These are phyloP conservation scores for Hepsetus odoe DNA, from an alignment of 2,113 vertebrate species.

Conservation along the genomic window DNA sequence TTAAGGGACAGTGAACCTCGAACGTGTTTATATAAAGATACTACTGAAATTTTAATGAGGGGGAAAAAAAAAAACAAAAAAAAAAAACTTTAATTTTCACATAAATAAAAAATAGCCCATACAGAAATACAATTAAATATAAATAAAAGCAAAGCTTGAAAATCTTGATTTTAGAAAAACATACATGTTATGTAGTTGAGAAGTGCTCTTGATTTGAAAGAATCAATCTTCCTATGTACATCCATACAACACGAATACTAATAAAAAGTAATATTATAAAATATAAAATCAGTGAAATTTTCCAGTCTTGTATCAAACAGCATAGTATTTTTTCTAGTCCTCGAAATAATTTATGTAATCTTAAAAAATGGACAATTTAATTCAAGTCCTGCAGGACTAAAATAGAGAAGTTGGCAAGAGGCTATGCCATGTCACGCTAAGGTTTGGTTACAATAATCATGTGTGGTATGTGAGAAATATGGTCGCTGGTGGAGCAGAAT, in stretches of 20 bases:
- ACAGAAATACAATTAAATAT: background rate
- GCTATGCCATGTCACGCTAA: background rate
- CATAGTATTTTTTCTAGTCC: background rate
- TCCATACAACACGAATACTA: background rate
- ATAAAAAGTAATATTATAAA: conserved; percentile 23
- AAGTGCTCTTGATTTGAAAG: background rate
- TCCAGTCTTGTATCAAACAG: conserved; percentile 29
- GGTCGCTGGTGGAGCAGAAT: background rate
- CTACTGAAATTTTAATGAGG: background rate
- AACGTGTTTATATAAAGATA: background rate
- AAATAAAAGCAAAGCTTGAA: conserved; percentile 22
- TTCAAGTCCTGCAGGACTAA: background rate
- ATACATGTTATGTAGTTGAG: conserved; percentile 1
- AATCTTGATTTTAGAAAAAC: conserved; percentile 9
- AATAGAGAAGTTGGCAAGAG: background rate
- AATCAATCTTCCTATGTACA: background rate
- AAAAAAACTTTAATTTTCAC: background rate
- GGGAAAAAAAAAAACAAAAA: conserved; percentile 8
- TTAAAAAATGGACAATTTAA: background rate
- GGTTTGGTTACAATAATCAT: background rate
- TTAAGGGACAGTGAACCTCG: background rate
- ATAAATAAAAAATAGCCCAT: background rate
- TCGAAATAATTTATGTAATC: conserved; percentile 35
- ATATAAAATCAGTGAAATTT: conserved; percentile 29
- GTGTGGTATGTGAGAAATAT: background rate